These are phyloP conservation scores for Drosophila buzzatii DNA, from an alignment of 2,888 invertebrate genomes.

Conservation along the genomic window DNA sequence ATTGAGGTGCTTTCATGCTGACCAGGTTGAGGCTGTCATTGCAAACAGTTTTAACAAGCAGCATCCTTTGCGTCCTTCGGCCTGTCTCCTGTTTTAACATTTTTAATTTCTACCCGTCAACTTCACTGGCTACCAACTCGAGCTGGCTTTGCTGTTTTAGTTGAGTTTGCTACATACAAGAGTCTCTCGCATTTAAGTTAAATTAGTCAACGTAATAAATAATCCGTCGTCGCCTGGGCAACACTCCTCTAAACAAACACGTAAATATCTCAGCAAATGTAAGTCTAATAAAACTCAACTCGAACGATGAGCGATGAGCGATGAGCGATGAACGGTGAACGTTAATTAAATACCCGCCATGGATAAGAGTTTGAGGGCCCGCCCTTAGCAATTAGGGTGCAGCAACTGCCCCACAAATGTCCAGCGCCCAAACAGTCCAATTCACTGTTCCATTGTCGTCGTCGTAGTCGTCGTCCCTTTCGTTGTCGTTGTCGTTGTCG, in stretches of 20 bases:
- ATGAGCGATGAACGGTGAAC: conserved; percentile 63
- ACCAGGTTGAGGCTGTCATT: conserved; percentile 29
- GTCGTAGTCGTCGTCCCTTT: conserved; percentile 28
- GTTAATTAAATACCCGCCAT: conserved; percentile 69
- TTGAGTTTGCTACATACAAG: conserved; percentile 33
- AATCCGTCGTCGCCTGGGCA: conserved; percentile 57
- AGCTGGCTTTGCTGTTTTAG: conserved; percentile 12
- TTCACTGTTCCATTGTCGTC: conserved; percentile 13
- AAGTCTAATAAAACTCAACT: conserved; percentile 35
- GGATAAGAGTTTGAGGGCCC: conserved; percentile 55
- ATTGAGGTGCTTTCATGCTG: conserved; percentile 64
- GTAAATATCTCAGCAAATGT: conserved; percentile 35
- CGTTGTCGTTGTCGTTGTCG: conserved; percentile 46
- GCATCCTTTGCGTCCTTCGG: conserved; percentile 29
- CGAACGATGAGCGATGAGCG: conserved; percentile 44
- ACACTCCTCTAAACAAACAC: conserved; percentile 53
- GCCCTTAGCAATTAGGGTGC: conserved; percentile 70
- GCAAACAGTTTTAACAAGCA: conserved; percentile 35
- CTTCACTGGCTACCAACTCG: conserved; percentile 27
- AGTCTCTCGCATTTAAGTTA: conserved; percentile 41
- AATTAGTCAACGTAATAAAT: conserved; percentile 70
- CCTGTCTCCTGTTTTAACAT: conserved; percentile 32
- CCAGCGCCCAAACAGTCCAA: conserved; percentile 11
- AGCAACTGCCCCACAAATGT: conserved; percentile 57
- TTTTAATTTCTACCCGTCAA: conserved; percentile 54